These are phyloP conservation scores for Ceratosolen solmsi DNA, from an alignment of 1,140 invertebrate species.

Conservation along the genomic window DNA sequence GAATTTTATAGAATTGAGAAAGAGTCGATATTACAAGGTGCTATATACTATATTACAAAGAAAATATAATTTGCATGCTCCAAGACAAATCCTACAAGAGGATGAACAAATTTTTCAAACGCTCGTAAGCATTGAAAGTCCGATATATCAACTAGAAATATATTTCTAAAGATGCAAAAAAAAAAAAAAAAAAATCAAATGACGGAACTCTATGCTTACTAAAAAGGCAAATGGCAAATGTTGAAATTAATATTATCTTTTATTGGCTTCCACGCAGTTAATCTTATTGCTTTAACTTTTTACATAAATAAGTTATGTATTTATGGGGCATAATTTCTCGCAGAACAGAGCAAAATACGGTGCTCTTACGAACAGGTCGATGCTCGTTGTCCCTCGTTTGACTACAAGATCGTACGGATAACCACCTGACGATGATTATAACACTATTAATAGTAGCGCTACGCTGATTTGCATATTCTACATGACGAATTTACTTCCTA, in stretches of 20 bases:
- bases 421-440: conserved; percentile 63
- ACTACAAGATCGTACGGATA: conserved; percentile 32
- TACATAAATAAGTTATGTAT: neutral
- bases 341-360: neutral
- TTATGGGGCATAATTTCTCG: neutral
- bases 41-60: no score
- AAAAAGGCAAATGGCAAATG: no score
- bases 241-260: neutral
- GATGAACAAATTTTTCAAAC: no score
- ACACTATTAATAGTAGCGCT: conserved; percentile 63
- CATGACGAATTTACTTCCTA: neutral
- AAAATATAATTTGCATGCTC: no score
- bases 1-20: no score
- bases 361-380: conserved; percentile 55
- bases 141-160: no score
- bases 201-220: no score
- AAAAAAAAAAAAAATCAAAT: no score
- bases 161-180: no score
- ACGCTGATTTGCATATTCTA: neutral
- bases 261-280: neutral
- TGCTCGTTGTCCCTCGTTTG: conserved; percentile 46
- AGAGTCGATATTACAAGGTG: no score
- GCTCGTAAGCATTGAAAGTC: no score
- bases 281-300: neutral
- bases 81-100: no score